Base-by-base conservation (phyloP, 2,797 vertebrate species). In the Lagodon rhomboides region DNA sequence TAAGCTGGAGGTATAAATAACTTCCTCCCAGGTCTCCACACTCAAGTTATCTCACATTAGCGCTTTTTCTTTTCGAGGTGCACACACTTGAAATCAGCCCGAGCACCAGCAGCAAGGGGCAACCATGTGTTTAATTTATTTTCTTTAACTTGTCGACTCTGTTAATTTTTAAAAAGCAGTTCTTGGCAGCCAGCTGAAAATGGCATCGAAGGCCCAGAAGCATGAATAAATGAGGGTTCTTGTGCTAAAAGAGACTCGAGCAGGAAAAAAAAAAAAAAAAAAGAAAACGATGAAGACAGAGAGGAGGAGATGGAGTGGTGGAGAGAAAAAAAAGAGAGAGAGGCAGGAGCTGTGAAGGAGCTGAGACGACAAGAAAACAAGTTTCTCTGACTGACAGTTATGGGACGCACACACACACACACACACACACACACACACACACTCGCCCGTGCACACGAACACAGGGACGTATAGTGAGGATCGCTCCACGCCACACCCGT, bases 141-240 rank as follows among this genome's bases (percentile, higher is more conserved):
- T 88, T 82, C 53, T 87, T 85, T 77, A 90, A 92, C 86, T 89
- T 81, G 75, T 89, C 85, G 25, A 85, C 74, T 66, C 53, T 22
- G 82, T 94, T 90, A 82, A 92, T 92, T 88, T 92, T 92, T 92
- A 85, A 93, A 91, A 84, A 68, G 66, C 55, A 59, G 25, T 68
- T 85, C 87, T 85, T 85, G 81, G 89, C 81, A 85, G 83, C 80
- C 17, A 17, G 83, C 78, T 89, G 68, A 78, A 91, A 91, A 93
- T 81, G 91, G 88, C 74, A 83, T 75, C 38, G 20, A 56, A 18
- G 75, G 83, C 87, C 86, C 78, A 77, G 82, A 11, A 88, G 87
- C 91, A 94, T 94, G 87, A 94, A 94, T 94, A 93, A 94, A 91
- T 93, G 70, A 93, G 70, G 30, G 53, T 65, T 75, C 84, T 75